A percentile compares a stretch with the other conserved stretches of the same genome.
Conservation (phyloP, 1,140 invertebrate species). For the Drosophila repletoides region DNA sequence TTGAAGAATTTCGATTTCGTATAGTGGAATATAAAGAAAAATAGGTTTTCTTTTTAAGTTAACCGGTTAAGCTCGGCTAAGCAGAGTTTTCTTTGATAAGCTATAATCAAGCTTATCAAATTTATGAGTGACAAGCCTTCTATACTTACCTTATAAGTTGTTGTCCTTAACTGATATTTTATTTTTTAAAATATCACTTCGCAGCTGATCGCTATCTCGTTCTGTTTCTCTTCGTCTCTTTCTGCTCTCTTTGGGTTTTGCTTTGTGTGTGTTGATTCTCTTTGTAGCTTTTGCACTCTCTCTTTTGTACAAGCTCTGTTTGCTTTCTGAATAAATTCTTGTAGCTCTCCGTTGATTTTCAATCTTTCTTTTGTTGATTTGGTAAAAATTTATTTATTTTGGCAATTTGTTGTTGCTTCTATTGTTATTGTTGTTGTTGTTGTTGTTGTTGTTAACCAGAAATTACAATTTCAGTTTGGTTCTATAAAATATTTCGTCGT, state of each 20-base stretch:
- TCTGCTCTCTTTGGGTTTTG: not conserved
- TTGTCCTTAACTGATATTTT: slow-evolving; percentile 79
- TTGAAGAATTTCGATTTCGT: no score
- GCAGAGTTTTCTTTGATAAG: no score
- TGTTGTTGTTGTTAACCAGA: slow-evolving; percentile 46
- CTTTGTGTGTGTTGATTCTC: slow-evolving; percentile 13
- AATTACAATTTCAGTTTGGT: slow-evolving; percentile 28
- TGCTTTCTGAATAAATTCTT: slow-evolving; percentile 62
- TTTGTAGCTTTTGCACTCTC: slow-evolving; percentile 5
- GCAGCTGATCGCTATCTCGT: slow-evolving; percentile 47
- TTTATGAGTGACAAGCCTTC: not conserved
- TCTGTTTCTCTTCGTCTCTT: slow-evolving; percentile 4
- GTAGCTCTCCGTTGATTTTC: slow-evolving; percentile 48
- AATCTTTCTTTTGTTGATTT: not conserved
- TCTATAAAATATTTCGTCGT: slow-evolving; percentile 76
- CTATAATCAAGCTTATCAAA: no score
- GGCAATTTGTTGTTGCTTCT: slow-evolving; percentile 48
- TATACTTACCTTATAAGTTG: slow-evolving; percentile 63
- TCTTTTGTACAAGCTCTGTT: not conserved
- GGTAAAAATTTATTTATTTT: slow-evolving; percentile 34
- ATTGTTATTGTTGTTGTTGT: slow-evolving; percentile 26
- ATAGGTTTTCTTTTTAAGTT: no score
- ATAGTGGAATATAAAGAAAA: no score
- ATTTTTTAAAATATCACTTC: slow-evolving; percentile 73
- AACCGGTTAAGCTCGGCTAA: no score